These are phyloP conservation scores for Clamator glandarius DNA, from an alignment of 2,797 vertebrate genomes.

Conservation along the genomic window DNA sequence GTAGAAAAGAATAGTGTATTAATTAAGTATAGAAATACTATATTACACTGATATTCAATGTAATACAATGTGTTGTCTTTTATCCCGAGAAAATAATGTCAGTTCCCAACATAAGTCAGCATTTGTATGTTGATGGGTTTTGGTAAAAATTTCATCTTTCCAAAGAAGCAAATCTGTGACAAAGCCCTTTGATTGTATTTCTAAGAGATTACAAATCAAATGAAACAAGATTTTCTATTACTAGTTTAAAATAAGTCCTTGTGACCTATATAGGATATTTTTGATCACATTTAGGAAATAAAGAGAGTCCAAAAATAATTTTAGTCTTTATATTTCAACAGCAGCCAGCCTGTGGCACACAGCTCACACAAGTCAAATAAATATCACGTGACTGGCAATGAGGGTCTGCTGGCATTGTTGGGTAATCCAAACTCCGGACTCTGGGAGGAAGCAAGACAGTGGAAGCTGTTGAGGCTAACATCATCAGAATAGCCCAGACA, in stretches of 20 bases:
- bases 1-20: constrained; percentile 22
- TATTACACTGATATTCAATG: not conserved
- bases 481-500: constrained; percentile 1
- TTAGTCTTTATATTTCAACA: not conserved
- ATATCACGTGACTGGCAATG: not conserved
- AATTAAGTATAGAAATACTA: not conserved
- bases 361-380: not conserved
- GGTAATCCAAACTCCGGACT: constrained; percentile 23
- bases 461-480: constrained; percentile 18
- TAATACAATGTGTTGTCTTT: not conserved
- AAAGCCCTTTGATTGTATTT: not conserved
- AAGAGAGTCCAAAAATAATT: not conserved
- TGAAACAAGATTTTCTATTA: not conserved
- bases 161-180: not conserved
- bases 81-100: constrained; percentile 2
- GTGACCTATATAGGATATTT: not conserved
- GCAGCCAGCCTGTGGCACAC: not conserved
- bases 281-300: not conserved
- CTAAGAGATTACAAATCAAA: not conserved
- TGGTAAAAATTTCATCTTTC: not conserved
- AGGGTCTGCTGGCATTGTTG: constrained; percentile 1
- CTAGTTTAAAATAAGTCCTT: not conserved
- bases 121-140: not conserved
- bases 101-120: not conserved
- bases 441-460: constrained; percentile 29